Evolutionary conservation across 2,888 invertebrate species (phyloP).

Genomic region (Harmothoe impar): DNA sequence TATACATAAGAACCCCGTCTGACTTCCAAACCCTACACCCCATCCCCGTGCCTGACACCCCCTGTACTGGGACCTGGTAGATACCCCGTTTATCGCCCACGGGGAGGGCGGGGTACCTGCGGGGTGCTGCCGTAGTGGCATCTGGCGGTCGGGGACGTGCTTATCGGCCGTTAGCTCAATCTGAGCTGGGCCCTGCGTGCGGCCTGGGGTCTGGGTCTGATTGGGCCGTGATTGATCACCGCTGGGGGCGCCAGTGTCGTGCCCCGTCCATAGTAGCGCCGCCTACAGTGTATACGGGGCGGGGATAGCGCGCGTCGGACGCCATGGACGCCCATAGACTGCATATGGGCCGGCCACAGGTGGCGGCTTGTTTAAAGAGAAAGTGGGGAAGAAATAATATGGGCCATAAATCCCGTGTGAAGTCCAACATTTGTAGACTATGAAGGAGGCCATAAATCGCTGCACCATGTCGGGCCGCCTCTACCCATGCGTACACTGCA

Average conservation of each 20-base stretch:
- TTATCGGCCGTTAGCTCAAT: slow-evolving; percentile 42
- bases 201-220: slow-evolving; percentile 10
- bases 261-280: not conserved
- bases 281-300: not conserved
- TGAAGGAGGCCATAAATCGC: too few relatives aligned
- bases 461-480: too few relatives aligned
- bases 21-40: too few relatives aligned
- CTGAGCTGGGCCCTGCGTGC: slow-evolving; percentile 5
- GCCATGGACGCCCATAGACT: not conserved
- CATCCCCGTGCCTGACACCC: too few relatives aligned
- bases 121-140: not conserved
- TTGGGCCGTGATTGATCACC: slow-evolving; percentile 23
- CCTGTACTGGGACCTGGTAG: too few relatives aligned
- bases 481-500: too few relatives aligned
- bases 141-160: not conserved
- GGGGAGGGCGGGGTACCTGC: not conserved
- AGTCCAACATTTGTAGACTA: not conserved
- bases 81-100: not conserved
- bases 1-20: too few relatives aligned
- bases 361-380: slow-evolving; percentile 20
- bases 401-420: slow-evolving; percentile 20
- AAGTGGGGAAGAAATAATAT: not conserved
- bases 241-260: slow-evolving; percentile 17
- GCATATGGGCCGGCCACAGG: not conserved
- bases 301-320: not conserved